Base-by-base conservation (phyloP, 2,113 vertebrate genomes). In the Hemichromis elongatus region DNA sequence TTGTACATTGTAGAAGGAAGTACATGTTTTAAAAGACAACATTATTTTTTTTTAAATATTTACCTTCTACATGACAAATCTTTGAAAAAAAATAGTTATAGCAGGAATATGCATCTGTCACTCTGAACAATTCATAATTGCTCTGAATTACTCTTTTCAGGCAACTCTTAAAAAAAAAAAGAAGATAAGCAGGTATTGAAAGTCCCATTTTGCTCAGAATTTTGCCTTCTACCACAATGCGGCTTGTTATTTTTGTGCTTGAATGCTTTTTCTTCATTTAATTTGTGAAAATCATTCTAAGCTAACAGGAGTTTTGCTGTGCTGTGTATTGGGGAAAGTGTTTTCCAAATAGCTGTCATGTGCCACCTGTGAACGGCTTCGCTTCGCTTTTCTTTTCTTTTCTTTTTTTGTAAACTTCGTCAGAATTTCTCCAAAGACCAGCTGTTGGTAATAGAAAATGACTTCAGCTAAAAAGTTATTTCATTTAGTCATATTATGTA, bases 121-220 rank as follows among this genome's bases (percentile, higher is more conserved):
- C 9, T 16, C 11, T 35, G 7, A 82, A 57, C 35, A 33, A 16
- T 73, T 9, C 42, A 3, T 82, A 13, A 47, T 45, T 33, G 18
- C 18, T 21, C 50, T 86, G 5, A 61, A 26, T 4, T 83, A 45
- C 77, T 91, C 59, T 89, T 73, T 90, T 47, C 77, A 92, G 54
- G 83, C 4, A 1, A 52, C 54, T 73, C 54, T 81, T 83, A 9
- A 30, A 50, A 88, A 86, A 83, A 83, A 55, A 5, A 42, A 92
- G 84, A 90, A 81, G 52, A 59, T 50, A 63, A 84, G 52, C 79
- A 94, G 93, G 90, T 93, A 93, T 86, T 89, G n/a, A 75, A 83
- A 80, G 33, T 54, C 21, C 18, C 30, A 30, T 10, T 82, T 47
- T 84, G 80, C 55, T 81, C 53, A 26, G 40, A 7, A 40, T 21